Evolutionary conservation across 2,113 vertebrate species (phyloP), one percentile per base, ranked within the genome.

Genomic region (Calyptomena viridis): DNA sequence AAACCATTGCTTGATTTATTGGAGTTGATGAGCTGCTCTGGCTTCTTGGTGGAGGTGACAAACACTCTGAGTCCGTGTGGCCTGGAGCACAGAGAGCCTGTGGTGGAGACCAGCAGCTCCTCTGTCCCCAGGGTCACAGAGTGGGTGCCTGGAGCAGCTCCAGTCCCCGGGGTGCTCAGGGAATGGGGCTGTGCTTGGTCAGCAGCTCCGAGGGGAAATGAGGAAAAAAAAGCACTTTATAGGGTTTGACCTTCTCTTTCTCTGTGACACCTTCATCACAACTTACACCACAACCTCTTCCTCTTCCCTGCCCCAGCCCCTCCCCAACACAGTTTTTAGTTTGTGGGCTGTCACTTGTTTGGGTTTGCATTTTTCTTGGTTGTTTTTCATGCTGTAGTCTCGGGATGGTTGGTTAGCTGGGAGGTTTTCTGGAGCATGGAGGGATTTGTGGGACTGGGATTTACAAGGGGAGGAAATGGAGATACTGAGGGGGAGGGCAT

Each of bases 351-450:
- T 59, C 56, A 30, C 66, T 69, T 83, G 72, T 88, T 88, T 77
- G 59, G 73, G 2, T 95, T 96, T 93, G 56, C 42, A 47, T 93
- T 94, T 95, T 66, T 94, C 33, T 33, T 59, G 47, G 69, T 75
- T 74, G 80, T 24, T 66, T 92, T 90, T 67, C 19, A 3, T 47
- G 62, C 85, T 82, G 79, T 64, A 56, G 56, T 79, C 56, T 95
- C 64, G 56, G 35, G 60, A 59, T 94, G 1, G 0, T 10, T 74
- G 50, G 27, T 78, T 87, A 74, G 68, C 60, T 0, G 0, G 56
- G 77, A 67, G 50, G 28, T 68, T 82, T 93, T 83, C 9, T 60
- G 63, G 72, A 74, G 47, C 14, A 6, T 5, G 0, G 64, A 33
- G 66, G 73, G 77, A 50, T 89, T 92, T 90, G 69, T 93, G 85